Evolutionary conservation across 2,797 vertebrate genomes (phyloP).

Genomic region (Alauda arvensis): DNA sequence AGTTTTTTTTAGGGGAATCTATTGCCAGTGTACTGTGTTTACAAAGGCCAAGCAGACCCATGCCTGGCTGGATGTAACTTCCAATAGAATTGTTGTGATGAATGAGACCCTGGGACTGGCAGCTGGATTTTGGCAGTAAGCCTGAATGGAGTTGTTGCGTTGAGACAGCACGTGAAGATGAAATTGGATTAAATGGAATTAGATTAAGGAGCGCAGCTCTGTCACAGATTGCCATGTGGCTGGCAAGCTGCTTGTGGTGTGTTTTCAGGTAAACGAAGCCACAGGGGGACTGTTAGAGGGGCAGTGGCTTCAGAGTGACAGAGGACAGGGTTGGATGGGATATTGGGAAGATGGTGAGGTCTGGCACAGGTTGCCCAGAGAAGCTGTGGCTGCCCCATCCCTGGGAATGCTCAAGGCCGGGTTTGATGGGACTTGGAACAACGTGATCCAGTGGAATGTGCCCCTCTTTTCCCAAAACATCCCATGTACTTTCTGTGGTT

Average conservation of each 20-base stretch:
- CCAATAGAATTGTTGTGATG: accelerated
- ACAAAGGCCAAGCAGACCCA: neutral
- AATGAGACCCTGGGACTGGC: neutral
- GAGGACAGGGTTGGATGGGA: neutral
- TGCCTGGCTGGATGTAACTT: neutral
- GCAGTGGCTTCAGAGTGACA: neutral
- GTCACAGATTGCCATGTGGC: neutral
- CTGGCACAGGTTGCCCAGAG: neutral
- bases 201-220: neutral
- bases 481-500: accelerated
- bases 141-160: neutral
- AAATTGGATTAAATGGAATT: slow-evolving; percentile 14
- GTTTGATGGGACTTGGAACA: neutral
- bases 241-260: neutral
- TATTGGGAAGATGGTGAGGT: neutral
- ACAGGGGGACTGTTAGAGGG: neutral
- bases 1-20: neutral
- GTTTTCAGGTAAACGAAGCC: neutral
- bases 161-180: neutral
- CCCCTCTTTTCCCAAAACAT: neutral
- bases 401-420: neutral
- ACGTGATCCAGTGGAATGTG: neutral
- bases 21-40: neutral
- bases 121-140: neutral
- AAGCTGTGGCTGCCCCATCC: neutral